Base-by-base conservation (phyloP, 1,140 invertebrate genomes). In the Drosophila obscura region DNA sequence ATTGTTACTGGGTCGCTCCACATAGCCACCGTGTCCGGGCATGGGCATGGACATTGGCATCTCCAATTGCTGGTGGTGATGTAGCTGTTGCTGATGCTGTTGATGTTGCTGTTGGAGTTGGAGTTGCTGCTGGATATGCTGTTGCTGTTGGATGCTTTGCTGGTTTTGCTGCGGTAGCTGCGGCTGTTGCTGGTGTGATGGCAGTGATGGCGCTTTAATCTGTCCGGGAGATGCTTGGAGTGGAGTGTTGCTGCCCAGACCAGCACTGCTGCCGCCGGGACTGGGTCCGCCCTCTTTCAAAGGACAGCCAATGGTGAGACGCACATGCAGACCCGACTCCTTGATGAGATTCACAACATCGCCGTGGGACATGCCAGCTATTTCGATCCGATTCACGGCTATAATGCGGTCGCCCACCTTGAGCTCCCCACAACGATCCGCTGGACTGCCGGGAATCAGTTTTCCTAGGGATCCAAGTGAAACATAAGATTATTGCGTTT, bases 311-410 rank as follows among this genome's bases (percentile, higher is more conserved):
- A 98, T 97, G 28, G 97, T 98, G 35, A 99, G 94, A 0, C 96
- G 97, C 49, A 99, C 97, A 58, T 96, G 95, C 63, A 97, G 95
- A 13, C 98, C 98, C 2, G 97, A 98, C 81, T 98, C 97, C 92
- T 99, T 99, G 61, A 97, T 96, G 43, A 97, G 93, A 92, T 98
- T 98, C 9, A 99, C 98, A 57, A 99, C 98, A 90, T 99, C 98
- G 58, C 97, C 97, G 91, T 99, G 98, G 80, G 97, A 96, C 91
- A 99, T 95, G 85, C 96, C 95, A 19, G 96, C 95, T 56, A 99
- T 98, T 67, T 98, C 95, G 52, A 96, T 95, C 49, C 97, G 96
- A 93, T 99, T 99, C 1, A 99, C 98, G 5, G 98, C 97, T 45
- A 99, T 93, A 71, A 99, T 99, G 69, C 97, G 96, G 93, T 99